Conservation (phyloP, 2,113 vertebrate genomes). For the Choloepus hoffmanni region DNA sequence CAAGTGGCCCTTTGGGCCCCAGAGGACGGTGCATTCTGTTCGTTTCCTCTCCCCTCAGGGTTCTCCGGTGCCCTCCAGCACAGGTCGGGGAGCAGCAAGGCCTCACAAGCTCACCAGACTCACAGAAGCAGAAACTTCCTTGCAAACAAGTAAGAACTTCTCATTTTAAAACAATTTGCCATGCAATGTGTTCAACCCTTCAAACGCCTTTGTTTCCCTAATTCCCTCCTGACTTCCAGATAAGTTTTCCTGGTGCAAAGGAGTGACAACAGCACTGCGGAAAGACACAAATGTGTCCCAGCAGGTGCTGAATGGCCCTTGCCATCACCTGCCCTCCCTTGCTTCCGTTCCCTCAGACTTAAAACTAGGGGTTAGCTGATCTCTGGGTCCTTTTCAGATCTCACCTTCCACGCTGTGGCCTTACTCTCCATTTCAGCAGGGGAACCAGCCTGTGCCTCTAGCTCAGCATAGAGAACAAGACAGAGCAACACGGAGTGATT, state of each 20-base stretch:
- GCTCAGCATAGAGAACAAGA: background rate
- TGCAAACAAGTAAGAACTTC: background rate
- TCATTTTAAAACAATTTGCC: background rate
- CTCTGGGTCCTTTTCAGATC: background rate
- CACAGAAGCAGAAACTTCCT: background rate
- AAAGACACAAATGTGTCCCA: background rate
- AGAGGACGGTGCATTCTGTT: background rate
- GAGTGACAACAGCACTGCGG: background rate
- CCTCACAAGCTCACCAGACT: background rate
- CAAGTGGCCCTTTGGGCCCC: background rate
- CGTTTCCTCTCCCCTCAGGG: background rate
- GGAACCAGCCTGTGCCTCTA: background rate
- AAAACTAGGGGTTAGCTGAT: background rate
- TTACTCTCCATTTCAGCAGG: background rate
- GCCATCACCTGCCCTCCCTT: background rate
- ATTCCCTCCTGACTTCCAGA: background rate
- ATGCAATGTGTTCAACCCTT: background rate
- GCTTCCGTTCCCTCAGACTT: background rate
- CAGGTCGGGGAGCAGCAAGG: background rate
- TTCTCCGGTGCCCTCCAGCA: background rate
- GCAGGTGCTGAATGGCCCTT: rapidly evolving
- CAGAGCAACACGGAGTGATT: no score
- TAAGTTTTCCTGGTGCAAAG: background rate
- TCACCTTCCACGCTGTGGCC: background rate
- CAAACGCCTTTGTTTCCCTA: background rate